Percentiles rank a stretch among this genome's conserved stretches.
Conservation (phyloP, 2,797 vertebrate species). For the Rhyacichthys aspro region DNA sequence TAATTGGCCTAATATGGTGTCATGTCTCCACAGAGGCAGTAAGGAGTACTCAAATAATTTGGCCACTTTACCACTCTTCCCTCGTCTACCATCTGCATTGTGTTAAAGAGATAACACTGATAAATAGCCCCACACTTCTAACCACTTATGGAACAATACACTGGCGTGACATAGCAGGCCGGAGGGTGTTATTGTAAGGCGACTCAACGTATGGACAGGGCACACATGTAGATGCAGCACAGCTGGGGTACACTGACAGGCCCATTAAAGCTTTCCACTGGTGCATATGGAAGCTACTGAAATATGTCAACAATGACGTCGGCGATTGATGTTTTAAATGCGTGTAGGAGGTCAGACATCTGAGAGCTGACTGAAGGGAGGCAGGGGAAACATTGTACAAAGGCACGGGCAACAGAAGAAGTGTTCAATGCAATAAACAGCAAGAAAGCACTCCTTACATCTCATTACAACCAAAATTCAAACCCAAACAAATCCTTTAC, state of each 20-base stretch:
- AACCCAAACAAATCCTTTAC: neutral
- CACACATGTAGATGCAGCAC: conserved; percentile 1
- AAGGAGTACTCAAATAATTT: conserved; percentile 9
- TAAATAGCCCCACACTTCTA: conserved; percentile 34
- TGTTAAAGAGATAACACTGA: conserved; percentile 39
- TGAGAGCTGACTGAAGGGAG: conserved; percentile 24
- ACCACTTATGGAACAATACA: conserved; percentile 34
- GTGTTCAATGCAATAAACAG: neutral
- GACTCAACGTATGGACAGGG: neutral
- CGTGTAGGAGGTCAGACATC: conserved; percentile 21
- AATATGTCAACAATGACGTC: conserved; percentile 53
- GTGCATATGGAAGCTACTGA: conserved; percentile 31
- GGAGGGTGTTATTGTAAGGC: conserved; percentile 51
- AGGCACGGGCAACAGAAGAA: neutral
- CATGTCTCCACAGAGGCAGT: conserved; percentile 9
- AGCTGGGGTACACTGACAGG: conserved; percentile 6
- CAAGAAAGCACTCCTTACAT: conserved; percentile 10
- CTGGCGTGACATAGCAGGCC: conserved; percentile 48
- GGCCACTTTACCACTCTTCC: neutral
- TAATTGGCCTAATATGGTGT: conserved; percentile 10
- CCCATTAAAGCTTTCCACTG: conserved; percentile 25
- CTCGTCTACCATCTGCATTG: conserved; percentile 27
- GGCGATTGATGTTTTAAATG: conserved; percentile 20
- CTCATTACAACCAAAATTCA: conserved; percentile 12
- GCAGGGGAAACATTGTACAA: conserved; percentile 7